Conservation (phyloP, 2,113 vertebrate genomes). For the Anhinga anhinga region DNA sequence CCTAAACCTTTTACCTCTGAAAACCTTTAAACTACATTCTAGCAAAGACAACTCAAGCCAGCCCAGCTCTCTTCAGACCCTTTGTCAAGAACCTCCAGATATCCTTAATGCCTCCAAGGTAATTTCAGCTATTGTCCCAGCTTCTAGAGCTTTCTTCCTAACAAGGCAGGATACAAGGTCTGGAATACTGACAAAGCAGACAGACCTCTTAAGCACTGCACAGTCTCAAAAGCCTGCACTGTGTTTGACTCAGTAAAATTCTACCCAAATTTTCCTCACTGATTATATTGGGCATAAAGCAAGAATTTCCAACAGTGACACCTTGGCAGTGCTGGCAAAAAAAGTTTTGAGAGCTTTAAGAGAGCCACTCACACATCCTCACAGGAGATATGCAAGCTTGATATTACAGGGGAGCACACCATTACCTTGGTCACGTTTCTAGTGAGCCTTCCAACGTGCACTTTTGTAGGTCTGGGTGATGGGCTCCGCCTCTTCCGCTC, state of each 20-base stretch:
- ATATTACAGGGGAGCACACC: rapidly evolving
- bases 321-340: neutral
- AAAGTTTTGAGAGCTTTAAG: neutral
- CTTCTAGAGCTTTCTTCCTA: neutral
- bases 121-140: neutral
- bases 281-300: neutral
- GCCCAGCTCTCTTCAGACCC: neutral
- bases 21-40: neutral
- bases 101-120: neutral
- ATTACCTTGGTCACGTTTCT: conserved; percentile 95
- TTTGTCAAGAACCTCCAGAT: neutral
- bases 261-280: neutral
- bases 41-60: neutral
- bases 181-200: neutral
- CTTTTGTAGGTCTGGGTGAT: conserved; percentile 92
- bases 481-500: conserved; percentile 92
- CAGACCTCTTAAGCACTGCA: neutral
- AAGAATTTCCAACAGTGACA: neutral
- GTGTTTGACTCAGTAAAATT: neutral
- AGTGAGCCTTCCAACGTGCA: conserved; percentile 92
- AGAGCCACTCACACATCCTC: neutral
- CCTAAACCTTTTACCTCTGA: neutral
- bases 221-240: neutral
- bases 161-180: neutral
- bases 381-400: neutral